phyloP scores from a whole-genome alignment of 2,888 invertebrate genomes.

The Phengaris alcon region DNA sequence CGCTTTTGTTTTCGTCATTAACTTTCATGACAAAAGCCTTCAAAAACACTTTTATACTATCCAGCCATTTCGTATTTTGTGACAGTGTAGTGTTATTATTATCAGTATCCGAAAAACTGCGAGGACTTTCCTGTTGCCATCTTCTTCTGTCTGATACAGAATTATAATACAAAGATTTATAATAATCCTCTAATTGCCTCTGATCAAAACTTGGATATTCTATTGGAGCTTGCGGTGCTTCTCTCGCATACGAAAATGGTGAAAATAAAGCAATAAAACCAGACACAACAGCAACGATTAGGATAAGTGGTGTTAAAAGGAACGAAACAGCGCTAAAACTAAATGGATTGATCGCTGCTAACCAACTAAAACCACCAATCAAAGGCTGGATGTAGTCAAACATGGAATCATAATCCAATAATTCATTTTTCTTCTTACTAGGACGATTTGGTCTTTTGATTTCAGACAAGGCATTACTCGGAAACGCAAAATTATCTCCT shows the following conservation, averaged over 20 bases:
- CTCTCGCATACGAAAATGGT: conserved; percentile 78
- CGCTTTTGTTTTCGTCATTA: conserved; percentile 35
- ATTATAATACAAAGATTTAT: conserved; percentile 75
- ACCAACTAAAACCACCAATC: conserved; percentile 70
- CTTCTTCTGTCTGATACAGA: conserved; percentile 59
- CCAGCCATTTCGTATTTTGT: not conserved
- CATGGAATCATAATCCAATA: conserved; percentile 70
- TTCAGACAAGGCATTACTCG: conserved; percentile 53
- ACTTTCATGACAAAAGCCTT: conserved; percentile 34
- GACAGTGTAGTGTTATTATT: conserved; percentile 5
- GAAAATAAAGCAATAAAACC: conserved; percentile 81
- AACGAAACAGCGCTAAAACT: conserved; percentile 80
- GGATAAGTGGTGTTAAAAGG: conserved; percentile 81
- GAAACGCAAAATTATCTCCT: conserved; percentile 48
- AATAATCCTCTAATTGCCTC: conserved; percentile 78
- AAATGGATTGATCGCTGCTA: conserved; percentile 79
- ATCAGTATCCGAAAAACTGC: conserved; percentile 42
- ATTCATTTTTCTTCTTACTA: conserved; percentile 60
- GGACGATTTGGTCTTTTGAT: conserved; percentile 54
- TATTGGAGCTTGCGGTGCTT: conserved; percentile 60
- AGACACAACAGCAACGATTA: conserved; percentile 81
- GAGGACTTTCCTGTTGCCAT: conserved; percentile 43
- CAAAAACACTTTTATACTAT: conserved; percentile 22
- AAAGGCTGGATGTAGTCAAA: conserved; percentile 73
- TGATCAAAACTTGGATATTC: conserved; percentile 63